These are phyloP conservation scores for Leucophenga maculata DNA, from an alignment of 2,888 invertebrate species.

Conservation along the genomic window DNA sequence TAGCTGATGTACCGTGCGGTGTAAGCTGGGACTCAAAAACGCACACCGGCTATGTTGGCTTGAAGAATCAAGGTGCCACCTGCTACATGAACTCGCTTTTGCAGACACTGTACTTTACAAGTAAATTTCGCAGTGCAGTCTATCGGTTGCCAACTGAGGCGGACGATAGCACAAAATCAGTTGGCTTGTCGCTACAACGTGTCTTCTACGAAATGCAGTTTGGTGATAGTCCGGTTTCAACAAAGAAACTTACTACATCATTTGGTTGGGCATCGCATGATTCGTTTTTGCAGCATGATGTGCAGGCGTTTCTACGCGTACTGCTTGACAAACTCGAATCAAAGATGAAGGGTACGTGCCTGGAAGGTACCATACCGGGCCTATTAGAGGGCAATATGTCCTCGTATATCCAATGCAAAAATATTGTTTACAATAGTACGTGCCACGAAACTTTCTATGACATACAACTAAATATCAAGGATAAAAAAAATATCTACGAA, in stretches of 20 bases:
- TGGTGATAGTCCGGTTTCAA: constrained; percentile 97
- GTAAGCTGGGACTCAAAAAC: constrained; percentile 99
- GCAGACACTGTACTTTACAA: constrained; percentile 98
- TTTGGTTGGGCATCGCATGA: constrained; percentile 99
- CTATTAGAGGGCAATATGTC: constrained; percentile 99
- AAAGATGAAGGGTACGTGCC: constrained; percentile 99
- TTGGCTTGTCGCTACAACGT: constrained; percentile 93
- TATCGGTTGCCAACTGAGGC: constrained; percentile 99
- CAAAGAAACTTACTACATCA: constrained; percentile 98
- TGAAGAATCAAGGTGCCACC: constrained; percentile 99
- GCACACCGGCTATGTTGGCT: constrained; percentile 90
- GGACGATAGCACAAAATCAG: constrained; percentile 93
- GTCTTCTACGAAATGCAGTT: constrained; percentile 99
- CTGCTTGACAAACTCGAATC: constrained; percentile 97
- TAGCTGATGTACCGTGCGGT: constrained; percentile 93
- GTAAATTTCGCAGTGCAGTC: constrained; percentile 90
- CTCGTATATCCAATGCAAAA: constrained; percentile 97
- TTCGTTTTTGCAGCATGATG: constrained; percentile 99
- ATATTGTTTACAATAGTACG: constrained; percentile 97
- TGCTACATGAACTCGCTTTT: constrained; percentile 99
- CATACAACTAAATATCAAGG: constrained; percentile 98
- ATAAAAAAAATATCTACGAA: constrained; percentile 95
- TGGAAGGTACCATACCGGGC: constrained; percentile 97
- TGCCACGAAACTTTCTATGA: constrained; percentile 98
- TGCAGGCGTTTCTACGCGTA: constrained; percentile 89